These are phyloP conservation scores for Orchesellides sinensis DNA, from an alignment of 2,888 invertebrate species.

Conservation along the genomic window DNA sequence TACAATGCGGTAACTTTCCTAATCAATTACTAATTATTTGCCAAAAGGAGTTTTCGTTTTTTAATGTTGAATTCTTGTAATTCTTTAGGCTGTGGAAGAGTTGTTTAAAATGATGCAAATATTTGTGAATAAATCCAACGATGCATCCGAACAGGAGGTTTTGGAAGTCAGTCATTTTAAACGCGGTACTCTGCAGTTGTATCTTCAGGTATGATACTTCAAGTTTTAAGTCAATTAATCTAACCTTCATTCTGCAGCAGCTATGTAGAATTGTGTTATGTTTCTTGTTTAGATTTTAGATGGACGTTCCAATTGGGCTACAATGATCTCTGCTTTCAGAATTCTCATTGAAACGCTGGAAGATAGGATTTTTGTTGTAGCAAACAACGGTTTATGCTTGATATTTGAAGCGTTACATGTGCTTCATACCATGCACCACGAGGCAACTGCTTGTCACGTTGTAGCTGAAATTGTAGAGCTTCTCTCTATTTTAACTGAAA, in stretches of 20 bases:
- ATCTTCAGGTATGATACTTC: constrained; percentile 82
- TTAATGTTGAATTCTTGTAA: constrained; percentile 11
- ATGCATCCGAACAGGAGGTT: constrained; percentile 86
- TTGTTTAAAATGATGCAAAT: constrained; percentile 93
- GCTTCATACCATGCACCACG: constrained; percentile 94
- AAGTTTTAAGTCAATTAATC: no score
- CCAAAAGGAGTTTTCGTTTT: not conserved
- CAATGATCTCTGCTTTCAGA: constrained; percentile 92
- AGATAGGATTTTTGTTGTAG: constrained; percentile 92
- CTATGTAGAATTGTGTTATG: not conserved
- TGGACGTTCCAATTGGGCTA: constrained; percentile 94
- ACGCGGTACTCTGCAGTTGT: constrained; percentile 90
- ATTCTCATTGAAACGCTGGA: constrained; percentile 93
- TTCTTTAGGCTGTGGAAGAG: constrained; percentile 89
- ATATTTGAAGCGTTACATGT: constrained; percentile 91
- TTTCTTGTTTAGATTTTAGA: constrained; percentile 82
- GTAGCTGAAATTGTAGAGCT: constrained; percentile 90
- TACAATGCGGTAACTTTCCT: constrained; percentile 84
- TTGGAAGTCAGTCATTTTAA: constrained; percentile 91
- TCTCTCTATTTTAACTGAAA: constrained; percentile 79
- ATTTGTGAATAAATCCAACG: constrained; percentile 90
- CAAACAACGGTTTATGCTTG: constrained; percentile 90
- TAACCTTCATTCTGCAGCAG: no score
- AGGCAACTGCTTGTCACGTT: constrained; percentile 93
- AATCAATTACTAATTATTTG: not conserved